Conservation (phyloP, 2,113 vertebrate genomes). For the Abramis brama region DNA sequence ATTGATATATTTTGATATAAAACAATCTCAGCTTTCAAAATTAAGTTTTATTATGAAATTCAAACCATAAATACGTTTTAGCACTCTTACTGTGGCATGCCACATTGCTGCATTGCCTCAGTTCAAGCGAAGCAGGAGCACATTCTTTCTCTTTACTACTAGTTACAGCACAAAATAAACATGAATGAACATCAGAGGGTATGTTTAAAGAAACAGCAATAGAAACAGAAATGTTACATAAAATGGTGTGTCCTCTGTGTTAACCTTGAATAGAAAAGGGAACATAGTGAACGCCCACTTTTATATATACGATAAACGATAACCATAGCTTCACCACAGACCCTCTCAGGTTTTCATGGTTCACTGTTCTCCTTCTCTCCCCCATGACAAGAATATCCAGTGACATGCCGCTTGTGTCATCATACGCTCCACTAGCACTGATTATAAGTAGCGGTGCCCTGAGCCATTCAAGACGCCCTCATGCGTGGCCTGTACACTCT, state of each 20-base stretch:
- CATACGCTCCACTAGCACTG: constrained; percentile 50
- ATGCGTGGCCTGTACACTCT: constrained; percentile 48
- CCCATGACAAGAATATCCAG: constrained; percentile 34
- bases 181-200: too few species aligned
- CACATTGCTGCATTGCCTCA: too few species aligned
- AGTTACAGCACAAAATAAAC: too few species aligned
- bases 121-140: too few species aligned
- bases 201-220: too few species aligned
- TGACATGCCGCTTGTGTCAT: constrained; percentile 55
- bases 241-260: background rate
- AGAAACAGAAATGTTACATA: background rate
- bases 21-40: too few species aligned
- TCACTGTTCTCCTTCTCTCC: background rate
- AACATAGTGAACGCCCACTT: background rate
- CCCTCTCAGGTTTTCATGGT: background rate
- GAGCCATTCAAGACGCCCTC: constrained; percentile 34
- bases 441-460: constrained; percentile 40
- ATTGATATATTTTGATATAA: too few species aligned
- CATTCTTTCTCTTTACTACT: too few species aligned
- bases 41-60: too few species aligned
- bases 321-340: background rate
- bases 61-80: too few species aligned
- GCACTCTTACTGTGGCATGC: too few species aligned
- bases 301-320: background rate
- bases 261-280: background rate